Conservation (phyloP, 2,113 vertebrate species). For the Pagrus major region DNA sequence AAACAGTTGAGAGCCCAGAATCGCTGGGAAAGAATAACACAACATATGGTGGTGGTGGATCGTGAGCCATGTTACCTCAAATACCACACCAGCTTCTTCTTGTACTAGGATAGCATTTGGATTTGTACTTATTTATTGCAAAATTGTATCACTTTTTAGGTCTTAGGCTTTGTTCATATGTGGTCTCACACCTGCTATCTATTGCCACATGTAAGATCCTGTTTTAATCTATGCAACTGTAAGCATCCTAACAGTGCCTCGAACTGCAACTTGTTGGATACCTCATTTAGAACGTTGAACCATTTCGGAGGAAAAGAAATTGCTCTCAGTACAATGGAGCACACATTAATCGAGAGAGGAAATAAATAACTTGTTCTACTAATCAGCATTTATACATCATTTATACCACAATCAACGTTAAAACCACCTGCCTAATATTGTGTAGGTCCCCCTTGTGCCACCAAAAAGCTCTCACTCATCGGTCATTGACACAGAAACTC, state of each 20-base stretch:
- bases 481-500: too few relatives aligned
- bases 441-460: too few relatives aligned
- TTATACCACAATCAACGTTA: too few relatives aligned
- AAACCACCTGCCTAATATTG: too few relatives aligned
- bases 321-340: neutral
- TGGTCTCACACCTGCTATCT: neutral
- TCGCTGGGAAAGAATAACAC: slow-evolving; percentile 21
- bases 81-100: neutral
- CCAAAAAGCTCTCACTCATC: too few relatives aligned
- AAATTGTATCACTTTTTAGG: neutral
- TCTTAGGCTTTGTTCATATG: neutral
- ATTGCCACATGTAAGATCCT: neutral
- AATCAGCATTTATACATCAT: neutral
- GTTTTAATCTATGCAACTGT: neutral
- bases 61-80: slow-evolving; percentile 12
- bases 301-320: neutral
- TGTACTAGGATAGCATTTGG: neutral
- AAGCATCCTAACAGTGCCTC: neutral
- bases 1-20: slow-evolving; percentile 14
- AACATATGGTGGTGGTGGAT: slow-evolving; percentile 29
- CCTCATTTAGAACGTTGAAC: neutral
- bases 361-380: neutral
- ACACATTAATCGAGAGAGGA: neutral
- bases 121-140: neutral
- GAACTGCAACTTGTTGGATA: neutral